phyloP scores from a whole-genome alignment of 1,140 invertebrate genomes.

The Cotesia vestalis region DNA sequence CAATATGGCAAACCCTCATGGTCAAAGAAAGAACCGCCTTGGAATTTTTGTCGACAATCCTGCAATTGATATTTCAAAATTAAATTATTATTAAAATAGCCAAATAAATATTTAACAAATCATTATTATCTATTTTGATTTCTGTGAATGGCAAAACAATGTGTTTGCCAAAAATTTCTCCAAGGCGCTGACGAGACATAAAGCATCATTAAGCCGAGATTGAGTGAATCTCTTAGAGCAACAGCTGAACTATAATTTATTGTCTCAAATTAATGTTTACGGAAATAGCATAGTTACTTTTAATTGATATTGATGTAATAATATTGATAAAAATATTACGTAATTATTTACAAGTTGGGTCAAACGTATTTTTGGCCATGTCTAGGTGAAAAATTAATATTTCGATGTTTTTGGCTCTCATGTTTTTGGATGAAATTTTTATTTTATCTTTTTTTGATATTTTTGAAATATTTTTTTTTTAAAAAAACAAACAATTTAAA shows the following conservation, averaged over 20 bases:
- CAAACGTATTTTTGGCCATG: no score
- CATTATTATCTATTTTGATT: constrained; percentile 15
- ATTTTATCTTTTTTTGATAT: no score
- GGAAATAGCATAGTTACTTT: not conserved
- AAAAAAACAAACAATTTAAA: no score
- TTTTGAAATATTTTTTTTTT: no score
- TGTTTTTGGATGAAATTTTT: no score
- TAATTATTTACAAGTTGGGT: no score
- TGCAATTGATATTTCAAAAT: constrained; percentile 65
- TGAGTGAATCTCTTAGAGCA: not conserved
- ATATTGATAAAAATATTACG: no score
- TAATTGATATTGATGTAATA: no score
- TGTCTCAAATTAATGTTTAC: not conserved
- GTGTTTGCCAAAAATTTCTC: not conserved
- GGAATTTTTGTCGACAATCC: constrained; percentile 93
- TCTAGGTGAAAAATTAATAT: no score
- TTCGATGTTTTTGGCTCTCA: no score
- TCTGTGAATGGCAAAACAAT: not conserved
- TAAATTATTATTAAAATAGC: constrained; percentile 15
- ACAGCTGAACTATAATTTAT: not conserved
- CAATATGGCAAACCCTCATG: constrained; percentile 97
- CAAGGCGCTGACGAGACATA: not conserved
- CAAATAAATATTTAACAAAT: constrained; percentile 8
- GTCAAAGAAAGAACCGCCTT: constrained; percentile 93
- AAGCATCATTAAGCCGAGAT: constrained; percentile 1